Evolutionary conservation across 2,797 vertebrate species (phyloP).

Genomic region (Malacoctenus gilli): DNA sequence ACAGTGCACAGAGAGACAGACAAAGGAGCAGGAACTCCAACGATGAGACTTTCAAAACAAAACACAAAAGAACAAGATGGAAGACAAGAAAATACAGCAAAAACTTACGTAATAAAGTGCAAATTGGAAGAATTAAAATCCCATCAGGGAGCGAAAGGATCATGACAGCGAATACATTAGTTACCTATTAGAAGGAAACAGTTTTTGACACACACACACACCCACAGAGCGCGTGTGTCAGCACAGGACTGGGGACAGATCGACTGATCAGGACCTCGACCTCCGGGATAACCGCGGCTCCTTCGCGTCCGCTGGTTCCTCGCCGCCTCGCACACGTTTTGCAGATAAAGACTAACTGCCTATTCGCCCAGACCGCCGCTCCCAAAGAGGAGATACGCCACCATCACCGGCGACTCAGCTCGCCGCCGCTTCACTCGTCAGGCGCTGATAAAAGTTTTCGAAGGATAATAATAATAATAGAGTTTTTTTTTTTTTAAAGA

Average conservation of each 20-base stretch:
- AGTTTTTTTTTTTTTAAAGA: constrained; percentile 19
- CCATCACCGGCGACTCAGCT: constrained; percentile 40
- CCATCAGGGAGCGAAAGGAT: too few relatives aligned
- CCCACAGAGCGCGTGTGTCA: constrained; percentile 13
- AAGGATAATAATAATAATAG: constrained; percentile 56
- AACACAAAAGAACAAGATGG: too few relatives aligned
- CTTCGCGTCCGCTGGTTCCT: constrained; percentile 64
- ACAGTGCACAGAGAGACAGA: too few relatives aligned
- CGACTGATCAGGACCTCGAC: constrained; percentile 58
- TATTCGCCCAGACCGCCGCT: constrained; percentile 47
- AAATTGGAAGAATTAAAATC: too few relatives aligned
- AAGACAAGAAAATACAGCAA: too few relatives aligned
- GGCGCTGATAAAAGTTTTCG: constrained; percentile 63
- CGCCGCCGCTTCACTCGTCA: constrained; percentile 37
- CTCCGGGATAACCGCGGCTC: constrained; percentile 57
- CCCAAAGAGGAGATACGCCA: constrained; percentile 57
- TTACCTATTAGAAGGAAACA: too few relatives aligned
- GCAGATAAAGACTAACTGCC: constrained; percentile 50
- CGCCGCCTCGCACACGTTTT: constrained; percentile 34
- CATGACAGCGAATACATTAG: too few relatives aligned
- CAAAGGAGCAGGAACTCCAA: too few relatives aligned
- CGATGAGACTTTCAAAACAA: too few relatives aligned
- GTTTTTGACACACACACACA: constrained; percentile 25
- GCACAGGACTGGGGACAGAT: constrained; percentile 50
- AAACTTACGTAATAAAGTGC: too few relatives aligned